Evolutionary conservation across 2,797 vertebrate genomes (phyloP), one percentile per base, ranked within the genome.

Genomic region (Thripadectes ignobilis): DNA sequence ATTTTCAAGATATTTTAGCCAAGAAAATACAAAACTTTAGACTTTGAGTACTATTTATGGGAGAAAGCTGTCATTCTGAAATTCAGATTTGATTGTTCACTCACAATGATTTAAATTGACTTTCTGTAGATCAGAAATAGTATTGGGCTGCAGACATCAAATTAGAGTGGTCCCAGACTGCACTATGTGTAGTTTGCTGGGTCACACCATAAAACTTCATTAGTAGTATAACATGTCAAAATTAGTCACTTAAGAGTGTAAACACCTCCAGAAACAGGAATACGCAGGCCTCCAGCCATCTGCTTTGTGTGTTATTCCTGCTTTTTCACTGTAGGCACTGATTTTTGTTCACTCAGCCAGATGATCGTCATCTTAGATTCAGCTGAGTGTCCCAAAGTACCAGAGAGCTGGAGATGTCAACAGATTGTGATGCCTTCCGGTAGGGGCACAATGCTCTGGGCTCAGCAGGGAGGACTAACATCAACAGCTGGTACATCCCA

Each of bases 401-500:
- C 96, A 88, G 72, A 92, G 92, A 96, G 92, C 92, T 82, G 90
- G 92, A 97, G 96, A 97, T 97, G 98, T 97, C 97, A 98, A 96
- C 98, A 98, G 98, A 98, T 98, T 97, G 97, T 43, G 55, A 93
- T 95, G 93, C 97, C 97, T 97, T 97, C 97, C 95, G 22, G 97
- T 92, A 93, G 96, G 95, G 96, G 92, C 96, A 95, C 85, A 94
- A 94, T 93, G 95, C 95, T 96, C 89, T 68, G 87, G 85, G 95
- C 96, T 92, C 87, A 87, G 97, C 74, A 92, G 98, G 98, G 97
- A 98, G 98, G 97, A 98, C 97, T 97, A 98, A 98, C 93, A 96
- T 97, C 97, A 98, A 98, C 98, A 99, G 98, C 98, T 99, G 98
- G 97, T 97, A 93, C 89, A 96, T 98, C 97, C 96, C 93, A 98